phyloP scores from a whole-genome alignment of 2,113 vertebrate species.

The Ageneiosus marmoratus region DNA sequence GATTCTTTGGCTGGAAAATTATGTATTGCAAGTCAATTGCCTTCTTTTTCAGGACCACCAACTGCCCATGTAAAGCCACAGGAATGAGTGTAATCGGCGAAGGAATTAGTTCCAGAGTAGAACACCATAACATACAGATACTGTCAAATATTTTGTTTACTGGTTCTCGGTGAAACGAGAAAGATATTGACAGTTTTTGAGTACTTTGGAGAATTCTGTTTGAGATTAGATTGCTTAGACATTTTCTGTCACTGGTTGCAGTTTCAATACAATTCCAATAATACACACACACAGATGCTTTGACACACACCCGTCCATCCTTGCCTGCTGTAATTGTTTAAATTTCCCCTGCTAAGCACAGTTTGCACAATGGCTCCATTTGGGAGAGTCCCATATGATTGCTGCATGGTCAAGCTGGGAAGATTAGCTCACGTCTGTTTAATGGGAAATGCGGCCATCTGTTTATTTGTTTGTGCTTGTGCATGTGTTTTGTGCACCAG shows the following conservation, averaged over 20 bases:
- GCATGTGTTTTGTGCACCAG: constrained; percentile 33
- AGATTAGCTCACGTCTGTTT: constrained; percentile 58
- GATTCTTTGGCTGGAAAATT: constrained; percentile 47
- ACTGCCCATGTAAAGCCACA: constrained; percentile 37
- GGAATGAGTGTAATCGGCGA: constrained; percentile 26
- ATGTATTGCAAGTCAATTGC: constrained; percentile 17
- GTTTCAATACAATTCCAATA: constrained; percentile 19
- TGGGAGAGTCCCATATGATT: constrained; percentile 53
- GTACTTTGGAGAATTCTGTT: too few relatives aligned
- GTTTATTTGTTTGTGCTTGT: constrained; percentile 49
- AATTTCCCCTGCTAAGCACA: constrained; percentile 50
- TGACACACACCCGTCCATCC: constrained; percentile 33
- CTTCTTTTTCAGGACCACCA: constrained; percentile 11
- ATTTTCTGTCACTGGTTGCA: constrained; percentile 27
- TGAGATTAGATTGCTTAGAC: neutral
- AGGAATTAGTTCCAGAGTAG: constrained; percentile 16
- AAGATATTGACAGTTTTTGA: neutral
- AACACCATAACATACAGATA: constrained; percentile 8
- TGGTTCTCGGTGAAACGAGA: neutral
- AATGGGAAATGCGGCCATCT: constrained; percentile 53
- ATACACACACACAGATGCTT: constrained; percentile 24
- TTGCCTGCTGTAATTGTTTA: constrained; percentile 50
- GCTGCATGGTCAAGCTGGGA: constrained; percentile 55
- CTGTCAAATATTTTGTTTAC: constrained; percentile 10
- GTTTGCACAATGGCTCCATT: constrained; percentile 54